Conservation (phyloP, 2,888 invertebrate genomes). For the Cynaeus angustus region DNA sequence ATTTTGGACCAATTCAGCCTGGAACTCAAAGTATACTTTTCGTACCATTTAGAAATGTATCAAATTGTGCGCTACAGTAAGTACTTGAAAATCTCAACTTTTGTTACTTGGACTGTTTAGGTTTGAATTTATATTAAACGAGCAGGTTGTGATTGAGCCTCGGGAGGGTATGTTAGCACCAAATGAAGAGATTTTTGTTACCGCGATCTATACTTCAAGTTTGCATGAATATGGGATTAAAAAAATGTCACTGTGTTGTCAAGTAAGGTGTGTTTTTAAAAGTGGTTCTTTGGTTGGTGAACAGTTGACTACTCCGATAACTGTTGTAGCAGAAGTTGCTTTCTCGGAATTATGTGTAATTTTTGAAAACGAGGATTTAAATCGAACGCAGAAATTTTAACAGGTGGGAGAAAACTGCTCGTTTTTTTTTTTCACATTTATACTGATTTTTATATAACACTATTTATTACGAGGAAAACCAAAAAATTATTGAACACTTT, state of each 20-base stretch:
- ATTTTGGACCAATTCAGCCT: conserved; percentile 67
- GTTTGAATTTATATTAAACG: conserved; percentile 49
- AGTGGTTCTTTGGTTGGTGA: conserved; percentile 55
- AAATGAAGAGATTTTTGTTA: conserved; percentile 54
- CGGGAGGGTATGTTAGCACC: conserved; percentile 55
- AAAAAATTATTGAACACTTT: too few species aligned
- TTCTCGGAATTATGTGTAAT: conserved; percentile 62
- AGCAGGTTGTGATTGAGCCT: conserved; percentile 52
- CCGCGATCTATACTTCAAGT: conserved; percentile 53
- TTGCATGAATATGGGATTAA: conserved; percentile 51
- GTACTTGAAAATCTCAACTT: not conserved
- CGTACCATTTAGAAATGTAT: conserved; percentile 68
- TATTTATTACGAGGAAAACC: too few species aligned
- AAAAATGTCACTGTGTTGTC: conserved; percentile 45
- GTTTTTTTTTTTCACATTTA: too few species aligned
- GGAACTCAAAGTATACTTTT: conserved; percentile 63
- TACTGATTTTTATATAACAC: too few species aligned
- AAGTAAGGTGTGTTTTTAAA: conserved; percentile 53
- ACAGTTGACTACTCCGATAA: conserved; percentile 52
- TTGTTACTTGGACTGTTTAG: conserved; percentile 42
- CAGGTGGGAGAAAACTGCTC: too few species aligned
- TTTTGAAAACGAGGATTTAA: too few species aligned
- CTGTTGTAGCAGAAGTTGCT: conserved; percentile 49
- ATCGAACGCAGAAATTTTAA: too few species aligned
- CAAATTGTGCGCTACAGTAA: conserved; percentile 53